Evolutionary conservation across 1,140 invertebrate genomes (phyloP).

Genomic region (Eubasilissa regina): DNA sequence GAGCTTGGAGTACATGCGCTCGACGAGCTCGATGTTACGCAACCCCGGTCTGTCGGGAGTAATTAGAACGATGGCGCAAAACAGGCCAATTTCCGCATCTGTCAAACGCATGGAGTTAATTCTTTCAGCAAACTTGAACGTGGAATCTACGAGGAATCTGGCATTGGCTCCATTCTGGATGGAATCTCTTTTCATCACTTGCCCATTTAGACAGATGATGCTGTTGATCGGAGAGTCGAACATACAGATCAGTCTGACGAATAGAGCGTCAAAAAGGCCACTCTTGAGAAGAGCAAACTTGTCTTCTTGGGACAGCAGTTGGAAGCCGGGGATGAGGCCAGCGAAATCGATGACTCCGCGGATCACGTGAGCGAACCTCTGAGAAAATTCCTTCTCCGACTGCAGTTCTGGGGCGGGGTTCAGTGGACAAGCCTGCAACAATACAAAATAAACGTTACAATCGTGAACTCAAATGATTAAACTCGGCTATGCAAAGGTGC

Average conservation of each 20-base stretch:
- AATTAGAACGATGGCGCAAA: slow-evolving; percentile 96
- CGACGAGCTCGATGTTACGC: slow-evolving; percentile 91
- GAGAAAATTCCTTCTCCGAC: slow-evolving; percentile 92
- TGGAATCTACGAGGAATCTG: slow-evolving; percentile 94
- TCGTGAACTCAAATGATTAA: background rate
- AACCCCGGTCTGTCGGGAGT: slow-evolving; percentile 94
- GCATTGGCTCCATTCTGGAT: slow-evolving; percentile 93
- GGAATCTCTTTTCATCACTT: slow-evolving; percentile 90
- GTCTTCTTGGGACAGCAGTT: slow-evolving; percentile 94
- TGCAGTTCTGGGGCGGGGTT: slow-evolving; percentile 94
- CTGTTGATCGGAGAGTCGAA: slow-evolving; percentile 91
- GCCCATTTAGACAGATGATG: slow-evolving; percentile 94
- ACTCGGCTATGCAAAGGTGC: background rate
- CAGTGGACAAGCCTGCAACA: slow-evolving; percentile 89
- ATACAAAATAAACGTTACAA: slow-evolving; percentile 6
- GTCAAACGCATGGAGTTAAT: slow-evolving; percentile 92
- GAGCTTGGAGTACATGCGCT: slow-evolving; percentile 92
- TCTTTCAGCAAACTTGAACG: slow-evolving; percentile 97
- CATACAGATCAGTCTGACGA: slow-evolving; percentile 94
- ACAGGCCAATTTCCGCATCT: slow-evolving; percentile 94
- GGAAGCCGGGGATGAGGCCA: slow-evolving; percentile 96
- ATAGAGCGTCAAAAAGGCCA: slow-evolving; percentile 94
- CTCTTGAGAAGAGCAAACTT: slow-evolving; percentile 97
- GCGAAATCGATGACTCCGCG: slow-evolving; percentile 98
- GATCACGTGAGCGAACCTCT: slow-evolving; percentile 95